Base-by-base conservation (phyloP, 2,113 vertebrate species). In the Apeltes quadracus region DNA sequence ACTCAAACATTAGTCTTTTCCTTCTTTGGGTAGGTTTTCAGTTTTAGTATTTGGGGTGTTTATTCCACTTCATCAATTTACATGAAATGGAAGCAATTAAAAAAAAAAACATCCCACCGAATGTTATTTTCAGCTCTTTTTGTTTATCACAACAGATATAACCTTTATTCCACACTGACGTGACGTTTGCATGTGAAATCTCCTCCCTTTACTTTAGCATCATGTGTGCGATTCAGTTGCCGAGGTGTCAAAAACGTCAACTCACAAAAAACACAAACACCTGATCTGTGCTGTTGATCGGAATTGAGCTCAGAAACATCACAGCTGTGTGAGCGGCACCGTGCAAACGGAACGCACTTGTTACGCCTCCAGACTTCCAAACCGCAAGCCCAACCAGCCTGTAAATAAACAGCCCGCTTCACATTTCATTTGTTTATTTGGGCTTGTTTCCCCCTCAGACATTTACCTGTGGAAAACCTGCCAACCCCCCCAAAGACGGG, bases 341-440 rank as follows among this genome's bases (percentile, higher is more conserved):
- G 25, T 50, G 41, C 13, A 57, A 48, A 39, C 29, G 5, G 15
- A n/a, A 56, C 23, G 22, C 8, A 71, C 44, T 15, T 22, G 51
- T 22, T 10, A 27, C 18, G 23, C 55, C 55, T 23, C 22, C 62
- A 57, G 61, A 51, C 53, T 22, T 64, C 22, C 12, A 62, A 46
- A 61, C 39, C 54, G 22, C 61, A 34, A 57, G 3, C 18, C 13
- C 18, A 41, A 67, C 15, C 51, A 48, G 25, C 36, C 8, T 3
- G 61, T 59, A 39, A 58, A 69, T 23, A 61, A 41, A 50, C 48
- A 59, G 2, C 38, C 27, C 11, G 46, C 5, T 29, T 54, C 55
- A 82, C 69, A 34, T 74, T 69, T 79, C 34, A 56, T n/a, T 34
- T 62, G 62, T 44, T 65, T 65, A 20, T 57, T 76, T 69, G 34